phyloP scores from a whole-genome alignment of 2,113 vertebrate genomes.

The Chloroceryle aenea region DNA sequence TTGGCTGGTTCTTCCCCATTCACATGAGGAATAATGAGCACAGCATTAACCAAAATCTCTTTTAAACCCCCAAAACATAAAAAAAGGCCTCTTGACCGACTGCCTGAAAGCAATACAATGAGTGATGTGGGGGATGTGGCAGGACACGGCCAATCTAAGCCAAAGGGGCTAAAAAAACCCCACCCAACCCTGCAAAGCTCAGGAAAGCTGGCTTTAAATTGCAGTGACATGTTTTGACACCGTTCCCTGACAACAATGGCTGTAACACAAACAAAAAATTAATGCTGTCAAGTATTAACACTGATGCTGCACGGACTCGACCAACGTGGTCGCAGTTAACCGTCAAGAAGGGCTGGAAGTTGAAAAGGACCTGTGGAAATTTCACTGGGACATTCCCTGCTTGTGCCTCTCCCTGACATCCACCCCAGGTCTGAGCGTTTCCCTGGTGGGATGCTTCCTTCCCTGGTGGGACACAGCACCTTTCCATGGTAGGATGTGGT shows the following conservation, averaged over 20 bases:
- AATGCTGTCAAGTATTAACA: neutral
- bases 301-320: neutral
- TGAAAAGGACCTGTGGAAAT: neutral
- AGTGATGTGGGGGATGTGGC: neutral
- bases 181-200: neutral
- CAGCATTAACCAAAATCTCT: neutral
- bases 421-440: neutral
- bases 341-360: neutral
- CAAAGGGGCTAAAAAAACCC: neutral
- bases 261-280: constrained; percentile 1
- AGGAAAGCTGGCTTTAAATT: neutral
- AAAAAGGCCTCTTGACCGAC: neutral
- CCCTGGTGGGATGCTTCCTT: neutral
- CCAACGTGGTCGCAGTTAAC: constrained; percentile 34
- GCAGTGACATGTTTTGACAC: constrained; percentile 14
- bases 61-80: neutral
- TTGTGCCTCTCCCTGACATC: fast-evolving
- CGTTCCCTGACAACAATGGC: neutral
- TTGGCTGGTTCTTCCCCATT: neutral
- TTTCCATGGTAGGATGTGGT: neutral
- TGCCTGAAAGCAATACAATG: fast-evolving
- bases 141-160: neutral
- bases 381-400: neutral
- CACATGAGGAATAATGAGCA: neutral
- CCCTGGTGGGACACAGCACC: neutral